Evolutionary conservation across 2,797 vertebrate species (phyloP).

Genomic region (Anableps anableps): DNA sequence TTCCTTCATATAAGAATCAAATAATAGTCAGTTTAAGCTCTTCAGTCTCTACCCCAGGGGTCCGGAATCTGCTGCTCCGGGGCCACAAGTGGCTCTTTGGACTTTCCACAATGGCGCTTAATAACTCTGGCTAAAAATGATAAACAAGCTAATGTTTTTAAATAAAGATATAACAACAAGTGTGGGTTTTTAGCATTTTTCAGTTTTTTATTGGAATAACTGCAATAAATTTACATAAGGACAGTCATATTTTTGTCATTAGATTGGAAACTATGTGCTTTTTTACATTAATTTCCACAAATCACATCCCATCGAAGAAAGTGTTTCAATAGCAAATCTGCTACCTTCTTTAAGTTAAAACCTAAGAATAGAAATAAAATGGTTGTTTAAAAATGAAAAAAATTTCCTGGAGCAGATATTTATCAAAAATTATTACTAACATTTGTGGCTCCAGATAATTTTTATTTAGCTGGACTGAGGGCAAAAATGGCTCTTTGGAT

Average conservation of each 20-base stretch:
- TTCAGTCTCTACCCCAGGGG: not conserved
- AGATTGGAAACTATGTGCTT: no score
- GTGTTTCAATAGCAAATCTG: not conserved
- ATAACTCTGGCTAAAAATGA: no score
- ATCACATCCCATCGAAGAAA: not conserved
- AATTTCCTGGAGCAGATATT: not conserved
- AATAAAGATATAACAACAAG: no score
- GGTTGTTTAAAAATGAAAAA: not conserved
- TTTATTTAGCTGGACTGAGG: not conserved
- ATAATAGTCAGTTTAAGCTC: slow-evolving; percentile 4
- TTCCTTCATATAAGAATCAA: not conserved
- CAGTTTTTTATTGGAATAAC: no score
- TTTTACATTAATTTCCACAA: no score
- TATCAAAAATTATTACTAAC: not conserved
- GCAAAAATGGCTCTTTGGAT: not conserved
- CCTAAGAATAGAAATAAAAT: not conserved
- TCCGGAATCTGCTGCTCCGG: not conserved
- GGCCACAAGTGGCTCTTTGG: not conserved
- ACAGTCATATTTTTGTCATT: no score
- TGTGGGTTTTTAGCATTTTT: no score
- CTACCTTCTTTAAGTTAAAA: not conserved
- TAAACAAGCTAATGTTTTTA: no score
- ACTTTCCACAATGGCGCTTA: no score
- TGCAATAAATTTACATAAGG: no score
- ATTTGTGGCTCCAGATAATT: not conserved